phyloP scores from a whole-genome alignment of 2,888 invertebrate species.

The Aphodius granarius region DNA sequence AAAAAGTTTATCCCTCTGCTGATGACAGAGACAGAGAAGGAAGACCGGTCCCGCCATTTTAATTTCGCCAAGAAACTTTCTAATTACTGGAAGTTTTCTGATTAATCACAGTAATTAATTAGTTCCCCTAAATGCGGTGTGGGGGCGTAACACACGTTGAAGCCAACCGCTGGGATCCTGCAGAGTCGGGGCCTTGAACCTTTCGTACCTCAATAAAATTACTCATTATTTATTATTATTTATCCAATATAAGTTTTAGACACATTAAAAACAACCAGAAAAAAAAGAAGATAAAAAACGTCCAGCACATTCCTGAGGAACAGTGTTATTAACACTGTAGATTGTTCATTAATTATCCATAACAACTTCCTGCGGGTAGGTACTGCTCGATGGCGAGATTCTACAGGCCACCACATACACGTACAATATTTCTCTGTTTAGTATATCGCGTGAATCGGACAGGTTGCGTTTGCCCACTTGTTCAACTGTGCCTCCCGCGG shows the following conservation, averaged over 20 bases:
- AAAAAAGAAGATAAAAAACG: background rate
- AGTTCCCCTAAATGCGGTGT: constrained; percentile 42
- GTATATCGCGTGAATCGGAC: background rate
- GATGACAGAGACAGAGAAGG: background rate
- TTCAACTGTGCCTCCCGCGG: constrained; percentile 46
- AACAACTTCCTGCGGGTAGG: constrained; percentile 28
- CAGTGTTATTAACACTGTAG: background rate
- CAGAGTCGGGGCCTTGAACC: background rate
- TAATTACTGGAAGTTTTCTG: constrained; percentile 62
- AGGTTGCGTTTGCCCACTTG: constrained; percentile 22
- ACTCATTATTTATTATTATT: background rate
- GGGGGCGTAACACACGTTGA: background rate
- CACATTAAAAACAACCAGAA: background rate
- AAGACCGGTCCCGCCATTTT: constrained; percentile 49
- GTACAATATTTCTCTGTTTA: constrained; percentile 13
- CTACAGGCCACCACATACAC: background rate
- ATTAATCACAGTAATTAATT: constrained; percentile 65
- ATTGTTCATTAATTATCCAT: background rate
- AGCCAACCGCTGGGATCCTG: background rate
- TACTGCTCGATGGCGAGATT: background rate
- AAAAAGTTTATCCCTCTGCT: background rate
- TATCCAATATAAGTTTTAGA: too few relatives aligned
- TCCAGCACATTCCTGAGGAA: background rate
- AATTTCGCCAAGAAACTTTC: constrained; percentile 60
- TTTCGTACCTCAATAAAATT: background rate